Base-by-base conservation (phyloP, 2,797 vertebrate genomes). In the Vultur gryphus region DNA sequence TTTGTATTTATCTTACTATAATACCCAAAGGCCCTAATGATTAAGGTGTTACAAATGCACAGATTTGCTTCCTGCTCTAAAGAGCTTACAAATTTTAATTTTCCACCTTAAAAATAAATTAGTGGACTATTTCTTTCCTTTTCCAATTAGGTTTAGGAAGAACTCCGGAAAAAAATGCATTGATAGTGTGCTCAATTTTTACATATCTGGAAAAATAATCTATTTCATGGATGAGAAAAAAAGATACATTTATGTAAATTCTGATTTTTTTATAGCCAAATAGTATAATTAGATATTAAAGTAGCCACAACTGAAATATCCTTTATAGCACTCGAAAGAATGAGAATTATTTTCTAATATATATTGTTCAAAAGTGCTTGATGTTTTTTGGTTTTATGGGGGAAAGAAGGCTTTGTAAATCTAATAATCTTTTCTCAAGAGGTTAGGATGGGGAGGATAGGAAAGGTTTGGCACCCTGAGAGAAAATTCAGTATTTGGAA, bases 1-100 rank as follows among this genome's bases (percentile, higher is more conserved):
- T 94, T 93, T 66, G 24, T 66, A 82, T 89, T 89, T 96, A 87
- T 87, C 77, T 84, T 90, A 7, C 55, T 77, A 29, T 84, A 86
- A 78, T 69, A 82, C 77, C 43, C 66, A 95, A 79, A 76, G 16
- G 24, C 41, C 26, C 48, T 86, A 89, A 95, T 88, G 93, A 94
- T 81, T 49, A 88, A 62, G n/a, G 48, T 79, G 59, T 91, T 90
- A 66, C 17, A 90, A 94, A 83, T 49, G 18, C 39, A 89, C 85
- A 88, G 48, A 49, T 73, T 62, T 84, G 28, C 19, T 79, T 89
- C 41, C 24, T 59, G 20, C 44, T 82, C 41, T 54, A 76, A 93
- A 90, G n/a, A 87, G 37, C 13, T 82, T 79, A 44, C 31, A 84
- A 51, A 73, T 89, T 90, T 88, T 87, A 73, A 81, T 93, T 93